These are phyloP conservation scores for Lithophane ornitopus DNA, from an alignment of 2,888 invertebrate genomes.

Conservation along the genomic window DNA sequence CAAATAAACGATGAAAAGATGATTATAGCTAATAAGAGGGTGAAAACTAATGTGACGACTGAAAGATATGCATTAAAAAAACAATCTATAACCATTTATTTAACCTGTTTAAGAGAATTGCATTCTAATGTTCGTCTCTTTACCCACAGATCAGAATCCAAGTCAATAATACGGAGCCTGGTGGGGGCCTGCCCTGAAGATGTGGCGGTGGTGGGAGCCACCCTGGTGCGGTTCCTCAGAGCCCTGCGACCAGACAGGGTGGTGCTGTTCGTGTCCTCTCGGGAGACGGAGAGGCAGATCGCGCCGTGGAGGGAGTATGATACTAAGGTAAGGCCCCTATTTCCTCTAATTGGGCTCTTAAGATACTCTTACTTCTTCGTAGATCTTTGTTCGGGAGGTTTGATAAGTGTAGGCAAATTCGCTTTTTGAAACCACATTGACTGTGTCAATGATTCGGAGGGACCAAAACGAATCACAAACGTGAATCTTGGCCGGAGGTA, in stretches of 20 bases:
- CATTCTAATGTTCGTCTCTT: neutral
- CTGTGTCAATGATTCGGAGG: neutral
- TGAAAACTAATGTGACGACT: neutral
- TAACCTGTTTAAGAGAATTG: neutral
- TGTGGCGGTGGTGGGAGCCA: conserved; percentile 94
- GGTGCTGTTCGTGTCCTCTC: conserved; percentile 93
- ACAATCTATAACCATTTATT: neutral
- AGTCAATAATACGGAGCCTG: conserved; percentile 93
- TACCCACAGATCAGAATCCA: conserved; percentile 93
- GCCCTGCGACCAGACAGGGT: conserved; percentile 92
- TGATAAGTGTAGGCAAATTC: neutral
- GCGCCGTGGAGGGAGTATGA: conserved; percentile 96
- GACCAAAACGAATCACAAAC: too few species aligned
- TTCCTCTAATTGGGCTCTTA: neutral
- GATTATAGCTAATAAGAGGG: neutral
- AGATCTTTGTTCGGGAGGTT: neutral
- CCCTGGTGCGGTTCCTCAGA: conserved; percentile 94
- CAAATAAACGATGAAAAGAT: neutral
- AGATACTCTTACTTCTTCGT: neutral
- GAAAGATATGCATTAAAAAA: too few species aligned
- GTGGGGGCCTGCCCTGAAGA: conserved; percentile 96
- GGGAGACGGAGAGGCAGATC: conserved; percentile 90
- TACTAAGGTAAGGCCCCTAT: conserved; percentile 90
- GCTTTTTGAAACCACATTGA: neutral
- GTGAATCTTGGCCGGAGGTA: too few species aligned